These are phyloP conservation scores for Salmo trutta DNA, from an alignment of 2,797 vertebrate species.

Conservation along the genomic window DNA sequence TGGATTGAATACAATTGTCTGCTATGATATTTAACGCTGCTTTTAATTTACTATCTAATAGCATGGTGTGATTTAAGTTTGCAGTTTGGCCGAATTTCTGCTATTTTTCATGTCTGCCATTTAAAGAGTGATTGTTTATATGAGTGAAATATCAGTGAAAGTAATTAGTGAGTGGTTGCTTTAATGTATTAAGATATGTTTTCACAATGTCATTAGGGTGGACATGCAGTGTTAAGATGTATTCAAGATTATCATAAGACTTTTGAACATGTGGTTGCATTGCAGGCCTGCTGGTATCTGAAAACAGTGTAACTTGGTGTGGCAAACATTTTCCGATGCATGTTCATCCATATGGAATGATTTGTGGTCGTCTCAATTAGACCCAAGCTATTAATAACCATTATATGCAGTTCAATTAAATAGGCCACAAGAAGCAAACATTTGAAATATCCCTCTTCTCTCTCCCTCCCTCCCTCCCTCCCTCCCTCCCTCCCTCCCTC, in stretches of 20 bases:
- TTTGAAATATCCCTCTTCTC: constrained; percentile 26
- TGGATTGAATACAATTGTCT: background rate
- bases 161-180: background rate
- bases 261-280: background rate
- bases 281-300: background rate
- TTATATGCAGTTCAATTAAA: constrained; percentile 21
- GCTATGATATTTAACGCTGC: too few relatives aligned
- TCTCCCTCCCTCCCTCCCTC: background rate
- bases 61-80: background rate
- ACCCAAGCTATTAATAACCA: constrained; percentile 41
- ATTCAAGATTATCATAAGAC: background rate
- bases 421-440: constrained; percentile 19
- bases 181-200: background rate
- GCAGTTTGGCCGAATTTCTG: background rate
- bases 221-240: background rate
- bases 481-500: constrained; percentile 18
- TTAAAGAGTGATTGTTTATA: too few relatives aligned
- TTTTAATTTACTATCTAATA: background rate
- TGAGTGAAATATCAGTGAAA: too few relatives aligned
- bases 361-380: constrained; percentile 31
- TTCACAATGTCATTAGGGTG: background rate
- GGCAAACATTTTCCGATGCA: background rate
- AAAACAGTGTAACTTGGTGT: background rate
- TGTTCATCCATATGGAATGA: constrained; percentile 18
- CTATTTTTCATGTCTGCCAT: too few relatives aligned